Base-by-base conservation (phyloP, 2,888 invertebrate genomes). In the Phalera bucephala region DNA sequence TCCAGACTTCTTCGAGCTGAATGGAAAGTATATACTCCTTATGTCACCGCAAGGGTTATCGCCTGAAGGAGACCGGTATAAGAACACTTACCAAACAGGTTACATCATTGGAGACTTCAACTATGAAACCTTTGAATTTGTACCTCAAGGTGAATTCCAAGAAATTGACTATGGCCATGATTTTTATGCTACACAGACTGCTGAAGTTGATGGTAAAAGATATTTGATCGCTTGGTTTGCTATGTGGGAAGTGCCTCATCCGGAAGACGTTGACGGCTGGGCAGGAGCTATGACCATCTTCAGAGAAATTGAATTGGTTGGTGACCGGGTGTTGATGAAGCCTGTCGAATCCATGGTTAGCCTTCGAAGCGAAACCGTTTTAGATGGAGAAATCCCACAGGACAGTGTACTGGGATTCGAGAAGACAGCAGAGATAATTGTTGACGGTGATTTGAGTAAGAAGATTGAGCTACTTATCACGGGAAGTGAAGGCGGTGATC, bases 141-240 rank as follows among this genome's bases (percentile, higher is more conserved):
- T 70, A 0, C 78, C 72, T 0, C 79, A 82, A 53, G 58, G 63
- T 1, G 60, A 59, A 5, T 88, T 89, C 49, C 83, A 87, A 59
- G 89, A 89, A 56, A 53, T 88, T 1, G 89, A 89, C 50, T 88
- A 68, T 36, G 83, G 91, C 0, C 87, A 88, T 43, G 90, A 91
- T 33, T 88, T 89, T 39, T 91, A 91, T 41, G 91, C 91, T 1
- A 70, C 83, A 2, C 85, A 88, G 40, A 84, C 90, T 0, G 66
- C 64, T 12, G 76, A 82, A 25, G 55, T 68, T 1, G 64, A 85
- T 29, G 84, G 85, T 0, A 79, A 68, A 9, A 73, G 88, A 17
- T 73, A 81, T 28, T 35, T 86, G 1, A 63, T 86, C 1, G 80
- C 76, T 1, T 91, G 91, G 91, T 80, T 90, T 30, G 73, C 67